Conservation (phyloP, 2,797 vertebrate genomes). For the Oceanodroma leucorhoa region DNA sequence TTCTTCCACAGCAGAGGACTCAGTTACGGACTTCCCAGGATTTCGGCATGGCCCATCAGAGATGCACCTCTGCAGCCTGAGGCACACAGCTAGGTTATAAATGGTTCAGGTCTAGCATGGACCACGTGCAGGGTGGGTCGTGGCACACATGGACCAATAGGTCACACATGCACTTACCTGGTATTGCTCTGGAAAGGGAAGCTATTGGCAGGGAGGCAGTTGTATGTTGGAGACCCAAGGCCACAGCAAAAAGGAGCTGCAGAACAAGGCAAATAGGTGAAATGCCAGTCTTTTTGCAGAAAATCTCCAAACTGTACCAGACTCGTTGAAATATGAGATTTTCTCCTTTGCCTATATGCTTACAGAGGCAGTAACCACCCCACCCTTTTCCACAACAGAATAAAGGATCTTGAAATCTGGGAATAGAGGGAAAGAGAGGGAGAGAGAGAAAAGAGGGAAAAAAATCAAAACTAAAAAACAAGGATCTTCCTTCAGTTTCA, state of each 20-base stretch:
- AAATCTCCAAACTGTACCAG: not conserved
- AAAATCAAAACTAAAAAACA: not conserved
- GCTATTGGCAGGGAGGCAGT: not conserved
- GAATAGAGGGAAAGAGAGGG: not conserved
- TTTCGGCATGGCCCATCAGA: not conserved
- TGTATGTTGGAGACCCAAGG: not conserved
- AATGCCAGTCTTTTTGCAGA: not conserved
- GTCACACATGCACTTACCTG: not conserved
- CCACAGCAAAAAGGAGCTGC: not conserved
- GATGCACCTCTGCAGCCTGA: not conserved
- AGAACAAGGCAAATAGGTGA: not conserved
- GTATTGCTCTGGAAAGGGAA: not conserved
- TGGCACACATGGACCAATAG: not conserved
- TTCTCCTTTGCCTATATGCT: not conserved
- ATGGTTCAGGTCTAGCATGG: not conserved
- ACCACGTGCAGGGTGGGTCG: not conserved
- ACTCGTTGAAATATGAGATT: not conserved
- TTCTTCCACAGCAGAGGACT: not conserved
- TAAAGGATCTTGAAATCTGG: not conserved
- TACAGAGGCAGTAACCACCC: not conserved
- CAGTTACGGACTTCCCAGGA: not conserved
- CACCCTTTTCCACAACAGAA: not conserved
- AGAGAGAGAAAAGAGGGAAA: rapidly evolving
- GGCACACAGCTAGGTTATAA: not conserved
- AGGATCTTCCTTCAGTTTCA: not conserved